Base-by-base conservation (phyloP, 92 coral and sea anemone species). In the Umimayanthus chanpuru region DNA sequence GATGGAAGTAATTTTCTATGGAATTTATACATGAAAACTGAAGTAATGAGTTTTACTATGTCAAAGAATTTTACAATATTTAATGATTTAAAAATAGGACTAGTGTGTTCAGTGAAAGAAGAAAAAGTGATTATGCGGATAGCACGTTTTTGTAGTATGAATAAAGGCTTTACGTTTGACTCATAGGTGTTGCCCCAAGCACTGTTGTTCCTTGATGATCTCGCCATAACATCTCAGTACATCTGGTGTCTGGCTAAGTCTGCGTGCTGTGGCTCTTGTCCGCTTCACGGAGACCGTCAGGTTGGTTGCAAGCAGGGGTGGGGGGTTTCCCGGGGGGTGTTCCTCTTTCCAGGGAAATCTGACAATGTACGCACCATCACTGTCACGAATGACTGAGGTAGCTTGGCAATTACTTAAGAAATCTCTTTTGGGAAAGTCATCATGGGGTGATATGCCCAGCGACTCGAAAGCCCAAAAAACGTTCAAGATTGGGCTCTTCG, bases 271-370 rank as follows among this genome's bases (percentile, higher is more conserved):
- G 25, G 86, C 49, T 15, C 88, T 74, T 26, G 94, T 90, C 41
- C 91, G 86, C 25, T 67, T 61, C 85, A 73, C 47, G 36, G 90
- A 88, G 18, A 74, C 50, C 5, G 21, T 40, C 75, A 65, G 80
- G 79, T 90, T 86, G 10, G 89, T 11, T 68, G 93, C 87, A 2
- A 90, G 91, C 4, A 73, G 28, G 1, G 93, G 47, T 41, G 3
- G 6, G 47, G 47, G 47, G 4, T 41, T n/a, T n/a, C n/a, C n/a
- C n/a, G n/a, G n/a, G n/a, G 49, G 89, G 41, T 26, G 89, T 23
- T 92, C 94, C 14, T 73, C 84, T 67, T 90, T 92, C 94, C 94
- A 92, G 1, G 89, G 94, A 47, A 92, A 92, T 58, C 71, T 74
- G n/a, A 93, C 82, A 11, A 43, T 90, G 89, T 90, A 92, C 21